phyloP scores from a whole-genome alignment of 2,797 vertebrate genomes.

The Chaenodraco wilsoni region DNA sequence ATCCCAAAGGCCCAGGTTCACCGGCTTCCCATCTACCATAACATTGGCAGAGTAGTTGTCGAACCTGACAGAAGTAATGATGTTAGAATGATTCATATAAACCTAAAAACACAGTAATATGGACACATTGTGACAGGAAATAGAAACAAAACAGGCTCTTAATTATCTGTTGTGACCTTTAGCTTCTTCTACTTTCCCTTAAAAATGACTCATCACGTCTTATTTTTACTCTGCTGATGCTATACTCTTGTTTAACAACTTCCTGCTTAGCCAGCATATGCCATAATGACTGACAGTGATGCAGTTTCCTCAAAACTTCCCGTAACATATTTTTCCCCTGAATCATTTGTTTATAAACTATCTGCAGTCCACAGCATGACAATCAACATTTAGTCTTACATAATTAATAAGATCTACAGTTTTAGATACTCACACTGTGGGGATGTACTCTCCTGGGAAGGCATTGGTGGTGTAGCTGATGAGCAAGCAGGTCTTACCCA shows the following conservation, averaged over 20 bases:
- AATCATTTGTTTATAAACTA: background rate
- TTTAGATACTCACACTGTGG: slow-evolving; percentile 94
- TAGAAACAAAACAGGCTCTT: background rate
- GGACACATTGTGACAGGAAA: background rate
- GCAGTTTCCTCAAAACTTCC: slow-evolving; percentile 8
- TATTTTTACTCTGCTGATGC: background rate
- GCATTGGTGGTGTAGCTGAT: slow-evolving; percentile 99
- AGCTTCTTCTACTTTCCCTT: background rate
- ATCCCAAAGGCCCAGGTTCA: slow-evolving; percentile 98
- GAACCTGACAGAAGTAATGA: slow-evolving; percentile 81
- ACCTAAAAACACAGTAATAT: background rate
- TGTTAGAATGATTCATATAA: background rate
- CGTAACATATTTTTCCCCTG: background rate
- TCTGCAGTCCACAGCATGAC: background rate
- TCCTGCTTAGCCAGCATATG: background rate
- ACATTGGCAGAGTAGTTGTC: slow-evolving; percentile 99
- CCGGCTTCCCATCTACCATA: slow-evolving; percentile 98
- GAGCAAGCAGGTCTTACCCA: slow-evolving; percentile 99
- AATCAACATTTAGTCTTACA: background rate
- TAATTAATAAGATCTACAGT: slow-evolving; percentile 35
- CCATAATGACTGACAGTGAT: slow-evolving; percentile 4
- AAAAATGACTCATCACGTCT: background rate
- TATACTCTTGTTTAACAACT: slow-evolving; percentile 14
- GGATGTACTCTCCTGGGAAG: slow-evolving; percentile 98
- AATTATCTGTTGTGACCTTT: background rate